Evolutionary conservation across 2,113 vertebrate species (phyloP).

Genomic region (Pipra filicauda): DNA sequence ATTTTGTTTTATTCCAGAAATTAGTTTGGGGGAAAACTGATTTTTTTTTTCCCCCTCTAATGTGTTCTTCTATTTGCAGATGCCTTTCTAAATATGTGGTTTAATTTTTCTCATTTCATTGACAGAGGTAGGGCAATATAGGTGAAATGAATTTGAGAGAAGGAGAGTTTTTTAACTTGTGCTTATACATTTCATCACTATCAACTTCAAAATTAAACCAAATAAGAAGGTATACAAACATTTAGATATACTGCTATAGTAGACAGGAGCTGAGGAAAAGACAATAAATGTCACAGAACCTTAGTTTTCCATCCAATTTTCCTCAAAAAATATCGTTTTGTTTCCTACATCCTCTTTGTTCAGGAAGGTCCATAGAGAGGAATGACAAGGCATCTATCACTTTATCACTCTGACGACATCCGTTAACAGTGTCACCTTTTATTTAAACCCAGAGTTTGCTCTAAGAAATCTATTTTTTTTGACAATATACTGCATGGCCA

Average conservation of each 20-base stretch:
- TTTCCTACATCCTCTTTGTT: not conserved
- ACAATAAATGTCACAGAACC: not conserved
- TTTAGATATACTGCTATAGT: not conserved
- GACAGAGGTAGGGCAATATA: not conserved
- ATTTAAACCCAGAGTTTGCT: slow-evolving; percentile 29
- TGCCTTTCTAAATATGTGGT: not conserved
- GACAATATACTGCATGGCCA: not conserved
- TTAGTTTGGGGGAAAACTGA: not conserved
- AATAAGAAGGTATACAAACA: not conserved
- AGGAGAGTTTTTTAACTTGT: not conserved
- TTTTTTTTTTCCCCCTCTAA: not conserved
- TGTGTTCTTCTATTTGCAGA: not conserved
- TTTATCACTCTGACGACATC: not conserved
- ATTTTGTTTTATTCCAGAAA: not conserved
- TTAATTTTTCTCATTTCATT: not conserved
- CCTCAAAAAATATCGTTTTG: not conserved
- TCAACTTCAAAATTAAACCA: not conserved
- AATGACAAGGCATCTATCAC: not conserved
- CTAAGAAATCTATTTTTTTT: slow-evolving; percentile 50
- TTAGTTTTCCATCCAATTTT: not conserved
- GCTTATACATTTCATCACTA: not conserved
- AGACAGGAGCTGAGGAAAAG: not conserved
- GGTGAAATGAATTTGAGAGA: not conserved
- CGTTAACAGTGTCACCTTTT: slow-evolving; percentile 44
- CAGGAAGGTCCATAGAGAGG: not conserved